phyloP scores from a whole-genome alignment of 2,113 vertebrate genomes.

The Shinisaurus crocodilurus region DNA sequence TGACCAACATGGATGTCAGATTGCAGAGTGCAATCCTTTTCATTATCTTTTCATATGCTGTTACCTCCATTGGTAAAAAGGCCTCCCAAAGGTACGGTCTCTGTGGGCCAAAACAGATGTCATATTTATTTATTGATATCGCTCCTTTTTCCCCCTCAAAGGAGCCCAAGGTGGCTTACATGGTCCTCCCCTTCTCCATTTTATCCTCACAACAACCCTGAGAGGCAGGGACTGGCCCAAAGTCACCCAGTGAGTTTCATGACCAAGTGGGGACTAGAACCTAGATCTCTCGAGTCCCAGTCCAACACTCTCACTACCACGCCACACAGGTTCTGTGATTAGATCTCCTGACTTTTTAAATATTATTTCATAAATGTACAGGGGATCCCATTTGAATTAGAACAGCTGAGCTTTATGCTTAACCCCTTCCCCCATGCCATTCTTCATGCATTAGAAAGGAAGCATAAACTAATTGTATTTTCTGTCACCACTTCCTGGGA shows the following conservation, averaged over 20 bases:
- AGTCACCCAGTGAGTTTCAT: too few relatives aligned
- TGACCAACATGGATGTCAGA: background rate
- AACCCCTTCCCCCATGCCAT: too few relatives aligned
- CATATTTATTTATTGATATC: background rate
- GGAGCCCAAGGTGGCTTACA: too few relatives aligned
- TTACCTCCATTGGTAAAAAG: background rate
- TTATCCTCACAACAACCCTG: too few relatives aligned
- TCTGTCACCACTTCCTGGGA: background rate
- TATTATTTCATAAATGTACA: background rate
- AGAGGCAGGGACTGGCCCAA: too few relatives aligned
- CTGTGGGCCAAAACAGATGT: background rate
- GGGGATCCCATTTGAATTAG: too few relatives aligned
- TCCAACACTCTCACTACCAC: too few relatives aligned
- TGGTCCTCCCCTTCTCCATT: too few relatives aligned
- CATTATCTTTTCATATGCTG: background rate
- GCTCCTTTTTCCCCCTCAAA: background rate
- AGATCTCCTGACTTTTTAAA: background rate
- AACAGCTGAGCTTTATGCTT: too few relatives aligned
- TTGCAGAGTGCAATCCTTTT: constrained; percentile 10
- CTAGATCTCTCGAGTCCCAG: too few relatives aligned
- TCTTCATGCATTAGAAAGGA: background rate
- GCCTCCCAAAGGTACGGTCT: background rate
- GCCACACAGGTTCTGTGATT: background rate
- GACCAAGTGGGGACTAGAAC: too few relatives aligned
- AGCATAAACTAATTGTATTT: background rate